phyloP scores from a whole-genome alignment of 2,888 invertebrate genomes.

The Campoplex nolae region DNA sequence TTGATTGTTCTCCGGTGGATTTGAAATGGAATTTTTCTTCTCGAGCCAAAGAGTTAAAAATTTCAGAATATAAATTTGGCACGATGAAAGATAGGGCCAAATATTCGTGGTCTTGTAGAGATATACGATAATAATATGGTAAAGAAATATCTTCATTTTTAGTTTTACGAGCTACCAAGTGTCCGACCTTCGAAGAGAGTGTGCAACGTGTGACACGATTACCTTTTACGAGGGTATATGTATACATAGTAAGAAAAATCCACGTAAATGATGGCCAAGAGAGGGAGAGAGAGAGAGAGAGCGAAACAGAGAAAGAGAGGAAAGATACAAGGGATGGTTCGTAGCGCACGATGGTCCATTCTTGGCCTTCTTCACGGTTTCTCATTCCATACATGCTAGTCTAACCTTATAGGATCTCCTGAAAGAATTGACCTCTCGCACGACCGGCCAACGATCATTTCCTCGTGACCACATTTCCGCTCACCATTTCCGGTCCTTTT shows the following conservation, averaged over 20 bases:
- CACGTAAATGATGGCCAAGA: not conserved
- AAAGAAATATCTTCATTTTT: conserved; percentile 77
- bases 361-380: not conserved
- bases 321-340: conserved; percentile 20
- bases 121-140: conserved; percentile 77
- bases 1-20: not conserved
- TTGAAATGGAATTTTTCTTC: not conserved
- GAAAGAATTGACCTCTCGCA: conserved; percentile 56
- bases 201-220: conserved; percentile 74
- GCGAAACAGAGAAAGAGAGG: not conserved
- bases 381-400: conserved; percentile 13
- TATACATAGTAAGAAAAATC: conserved; percentile 1
- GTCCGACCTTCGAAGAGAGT: conserved; percentile 45
- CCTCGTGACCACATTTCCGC: conserved; percentile 64
- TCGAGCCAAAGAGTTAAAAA: not conserved
- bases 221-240: conserved; percentile 73
- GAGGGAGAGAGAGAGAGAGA: conserved; percentile 4
- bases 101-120: conserved; percentile 75
- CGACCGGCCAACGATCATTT: conserved; percentile 57
- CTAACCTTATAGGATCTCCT: not conserved
- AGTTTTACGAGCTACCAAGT: conserved; percentile 78
- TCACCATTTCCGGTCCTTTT: conserved; percentile 58
- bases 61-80: not conserved
- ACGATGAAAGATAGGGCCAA: conserved; percentile 73
- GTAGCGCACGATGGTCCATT: conserved; percentile 20